These are phyloP conservation scores for Cebuella pygmaea DNA, from an alignment of 2,797 vertebrate genomes.

Conservation along the genomic window DNA sequence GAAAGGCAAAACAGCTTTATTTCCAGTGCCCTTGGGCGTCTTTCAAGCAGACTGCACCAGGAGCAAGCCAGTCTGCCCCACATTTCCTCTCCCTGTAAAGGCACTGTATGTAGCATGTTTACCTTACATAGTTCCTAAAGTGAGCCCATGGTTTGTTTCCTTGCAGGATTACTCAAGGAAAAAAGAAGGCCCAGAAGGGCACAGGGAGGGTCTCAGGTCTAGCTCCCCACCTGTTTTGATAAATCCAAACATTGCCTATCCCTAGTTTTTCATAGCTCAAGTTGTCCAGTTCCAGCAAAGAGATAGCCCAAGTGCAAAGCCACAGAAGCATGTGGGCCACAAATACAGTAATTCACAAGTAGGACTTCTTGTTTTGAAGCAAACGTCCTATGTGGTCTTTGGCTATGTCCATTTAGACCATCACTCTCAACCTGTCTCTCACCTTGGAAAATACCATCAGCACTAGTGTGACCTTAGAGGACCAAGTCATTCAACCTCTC, in stretches of 20 bases:
- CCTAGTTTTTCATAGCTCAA: not conserved
- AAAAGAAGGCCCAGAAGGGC: not conserved
- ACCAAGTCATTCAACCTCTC: not conserved
- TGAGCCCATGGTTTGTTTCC: not conserved
- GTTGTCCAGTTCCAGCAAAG: not conserved
- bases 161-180: not conserved
- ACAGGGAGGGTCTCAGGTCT: not conserved
- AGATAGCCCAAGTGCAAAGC: not conserved
- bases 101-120: not conserved
- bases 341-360: not conserved
- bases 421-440: not conserved
- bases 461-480: not conserved
- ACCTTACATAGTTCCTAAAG: not conserved
- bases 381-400: not conserved
- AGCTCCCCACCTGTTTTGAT: not conserved
- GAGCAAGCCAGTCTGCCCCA: not conserved
- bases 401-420: not conserved
- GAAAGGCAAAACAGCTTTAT: not conserved
- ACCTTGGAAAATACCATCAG: not conserved
- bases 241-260: not conserved
- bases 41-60: not conserved
- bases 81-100: not conserved
- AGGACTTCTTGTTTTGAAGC: not conserved
- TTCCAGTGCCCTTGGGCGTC: not conserved
- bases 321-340: not conserved